Conservation (phyloP, 2,888 invertebrate species). For the Drosophila algonquin region DNA sequence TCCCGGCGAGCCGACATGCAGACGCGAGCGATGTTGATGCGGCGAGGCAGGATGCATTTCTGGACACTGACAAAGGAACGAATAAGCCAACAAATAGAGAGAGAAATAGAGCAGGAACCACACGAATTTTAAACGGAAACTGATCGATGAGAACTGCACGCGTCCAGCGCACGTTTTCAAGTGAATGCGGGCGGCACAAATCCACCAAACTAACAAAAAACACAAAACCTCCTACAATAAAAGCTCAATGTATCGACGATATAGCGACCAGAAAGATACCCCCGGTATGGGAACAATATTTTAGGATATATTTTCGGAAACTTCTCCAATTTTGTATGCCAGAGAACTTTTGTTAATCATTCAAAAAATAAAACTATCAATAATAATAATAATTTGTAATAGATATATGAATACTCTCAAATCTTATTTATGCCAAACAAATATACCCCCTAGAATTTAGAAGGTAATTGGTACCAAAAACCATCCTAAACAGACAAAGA, state of each 20-base stretch:
- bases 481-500: conserved; percentile 9
- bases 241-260: background rate
- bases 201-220: conserved; percentile 24
- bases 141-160: conserved; percentile 58
- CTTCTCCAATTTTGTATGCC: no score
- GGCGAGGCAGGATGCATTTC: conserved; percentile 76
- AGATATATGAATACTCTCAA: no score
- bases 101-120: background rate
- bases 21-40: conserved; percentile 74
- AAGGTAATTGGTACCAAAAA: conserved; percentile 10
- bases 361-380: no score
- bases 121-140: conserved; percentile 1
- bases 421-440: no score
- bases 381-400: no score
- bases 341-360: no score
- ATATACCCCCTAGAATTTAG: no score
- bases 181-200: conserved; percentile 42
- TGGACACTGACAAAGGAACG: background rate
- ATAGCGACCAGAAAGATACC: background rate
- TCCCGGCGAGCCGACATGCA: conserved; percentile 54
- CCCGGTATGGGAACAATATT: background rate
- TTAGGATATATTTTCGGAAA: no score
- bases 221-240: conserved; percentile 24
- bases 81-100: background rate
- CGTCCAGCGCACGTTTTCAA: conserved; percentile 67